phyloP scores from a whole-genome alignment of 2,888 invertebrate species.

The Caenorhabditis sinica region DNA sequence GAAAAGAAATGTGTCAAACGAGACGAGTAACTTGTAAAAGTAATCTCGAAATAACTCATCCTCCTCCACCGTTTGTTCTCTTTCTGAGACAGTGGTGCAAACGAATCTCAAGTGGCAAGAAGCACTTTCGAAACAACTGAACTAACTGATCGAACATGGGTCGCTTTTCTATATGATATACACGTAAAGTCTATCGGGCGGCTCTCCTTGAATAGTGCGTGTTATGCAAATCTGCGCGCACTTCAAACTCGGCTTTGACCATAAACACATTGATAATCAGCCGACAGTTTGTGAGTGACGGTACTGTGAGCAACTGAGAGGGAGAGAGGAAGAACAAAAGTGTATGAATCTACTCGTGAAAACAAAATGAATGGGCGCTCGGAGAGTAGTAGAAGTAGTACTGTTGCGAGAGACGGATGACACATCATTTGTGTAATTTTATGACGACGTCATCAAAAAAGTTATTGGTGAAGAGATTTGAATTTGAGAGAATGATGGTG shows the following conservation, averaged over 20 bases:
- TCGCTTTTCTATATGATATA: conserved; percentile 19
- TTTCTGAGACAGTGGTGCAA: conserved; percentile 35
- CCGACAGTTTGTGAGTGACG: not conserved
- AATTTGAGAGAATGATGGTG: not conserved
- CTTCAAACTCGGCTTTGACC: conserved; percentile 54
- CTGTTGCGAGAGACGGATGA: conserved; percentile 21
- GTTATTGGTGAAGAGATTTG: not conserved
- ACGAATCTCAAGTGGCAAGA: conserved; percentile 61
- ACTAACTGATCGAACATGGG: conserved; percentile 63
- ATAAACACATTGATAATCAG: conserved; percentile 55
- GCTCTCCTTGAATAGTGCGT: conserved; percentile 35
- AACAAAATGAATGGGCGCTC: conserved; percentile 5
- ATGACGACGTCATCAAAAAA: conserved; percentile 14
- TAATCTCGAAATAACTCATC: conserved; percentile 40
- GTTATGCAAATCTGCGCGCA: conserved; percentile 62
- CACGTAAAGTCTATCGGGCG: conserved; percentile 19
- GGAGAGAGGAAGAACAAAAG: conserved; percentile 13
- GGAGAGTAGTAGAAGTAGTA: conserved; percentile 2
- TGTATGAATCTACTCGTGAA: no score
- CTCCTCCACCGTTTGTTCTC: conserved; percentile 40
- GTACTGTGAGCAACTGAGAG: conserved; percentile 9
- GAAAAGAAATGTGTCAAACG: conserved; percentile 40
- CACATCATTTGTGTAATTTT: conserved; percentile 37
- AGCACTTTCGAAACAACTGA: conserved; percentile 53
- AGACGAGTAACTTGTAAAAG: conserved; percentile 41